Evolutionary conservation across 2,797 vertebrate genomes (phyloP).

Genomic region (Sebastes hubbsi): DNA sequence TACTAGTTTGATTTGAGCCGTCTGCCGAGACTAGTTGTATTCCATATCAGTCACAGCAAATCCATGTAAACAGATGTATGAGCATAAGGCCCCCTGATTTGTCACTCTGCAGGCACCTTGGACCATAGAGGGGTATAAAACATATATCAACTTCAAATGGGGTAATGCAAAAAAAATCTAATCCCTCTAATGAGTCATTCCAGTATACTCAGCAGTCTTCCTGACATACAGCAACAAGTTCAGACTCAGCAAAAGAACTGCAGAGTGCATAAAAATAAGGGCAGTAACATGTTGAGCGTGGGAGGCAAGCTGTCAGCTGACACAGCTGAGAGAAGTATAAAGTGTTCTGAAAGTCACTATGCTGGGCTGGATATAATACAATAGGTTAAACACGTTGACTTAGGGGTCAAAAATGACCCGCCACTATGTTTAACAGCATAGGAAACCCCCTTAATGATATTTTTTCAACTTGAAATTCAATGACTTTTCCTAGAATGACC

Average conservation of each 20-base stretch:
- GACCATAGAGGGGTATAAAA: not conserved
- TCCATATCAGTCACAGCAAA: not conserved
- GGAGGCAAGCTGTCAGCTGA: not conserved
- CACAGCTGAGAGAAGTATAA: not conserved
- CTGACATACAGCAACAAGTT: not conserved
- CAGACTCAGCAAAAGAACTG: not conserved
- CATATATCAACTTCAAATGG: not conserved
- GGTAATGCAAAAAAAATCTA: not conserved
- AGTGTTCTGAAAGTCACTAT: not conserved
- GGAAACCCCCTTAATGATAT: too few relatives aligned
- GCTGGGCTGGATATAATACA: not conserved
- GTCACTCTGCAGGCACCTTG: not conserved
- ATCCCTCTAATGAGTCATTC: not conserved
- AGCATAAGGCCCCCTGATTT: not conserved
- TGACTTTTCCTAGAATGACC: too few relatives aligned
- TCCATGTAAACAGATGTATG: not conserved
- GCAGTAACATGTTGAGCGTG: not conserved
- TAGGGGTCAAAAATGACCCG: too few relatives aligned
- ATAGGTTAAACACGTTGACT: too few relatives aligned
- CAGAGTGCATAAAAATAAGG: not conserved
- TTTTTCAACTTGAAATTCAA: too few relatives aligned
- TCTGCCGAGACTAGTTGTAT: not conserved
- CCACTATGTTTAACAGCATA: too few relatives aligned
- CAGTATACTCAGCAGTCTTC: not conserved
- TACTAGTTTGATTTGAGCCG: not conserved